A percentile compares a stretch with the other conserved stretches of the same genome.
phyloP scores from a whole-genome alignment of 2,797 vertebrate genomes.

The Poecile montanus region DNA sequence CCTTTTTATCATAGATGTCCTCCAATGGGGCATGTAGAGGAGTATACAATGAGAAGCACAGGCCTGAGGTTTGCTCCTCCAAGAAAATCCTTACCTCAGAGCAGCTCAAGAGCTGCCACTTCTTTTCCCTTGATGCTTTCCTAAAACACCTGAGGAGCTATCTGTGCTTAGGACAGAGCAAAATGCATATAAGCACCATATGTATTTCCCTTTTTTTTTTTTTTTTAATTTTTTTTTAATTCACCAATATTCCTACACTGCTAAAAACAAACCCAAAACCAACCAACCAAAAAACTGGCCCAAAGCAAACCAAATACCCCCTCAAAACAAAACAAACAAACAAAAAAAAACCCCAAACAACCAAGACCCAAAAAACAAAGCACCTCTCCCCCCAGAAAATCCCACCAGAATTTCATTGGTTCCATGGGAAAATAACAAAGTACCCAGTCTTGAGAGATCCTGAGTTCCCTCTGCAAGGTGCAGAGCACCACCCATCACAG shows the following conservation, averaged over 20 bases:
- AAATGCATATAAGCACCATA: background rate
- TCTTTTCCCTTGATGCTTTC: background rate
- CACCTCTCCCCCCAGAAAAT: too few relatives aligned
- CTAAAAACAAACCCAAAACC: background rate
- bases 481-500: background rate
- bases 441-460: background rate
- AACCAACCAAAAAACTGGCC: background rate
- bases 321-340: background rate
- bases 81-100: background rate
- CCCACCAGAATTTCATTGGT: background rate
- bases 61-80: background rate
- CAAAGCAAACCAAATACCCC: background rate
- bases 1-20: background rate
- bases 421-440: background rate
- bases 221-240: background rate
- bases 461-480: background rate
- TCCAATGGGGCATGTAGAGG: background rate
- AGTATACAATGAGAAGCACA: background rate
- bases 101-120: background rate
- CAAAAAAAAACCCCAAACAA: background rate
- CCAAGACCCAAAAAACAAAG: rapidly evolving
- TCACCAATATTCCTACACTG: background rate
- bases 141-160: background rate
- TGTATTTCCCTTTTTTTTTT: background rate
- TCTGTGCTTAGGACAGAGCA: background rate